Percentiles rank a stretch among this genome's conserved stretches.
Conservation (phyloP, 2,888 invertebrate genomes). For the Podotricha telesiphe region DNA sequence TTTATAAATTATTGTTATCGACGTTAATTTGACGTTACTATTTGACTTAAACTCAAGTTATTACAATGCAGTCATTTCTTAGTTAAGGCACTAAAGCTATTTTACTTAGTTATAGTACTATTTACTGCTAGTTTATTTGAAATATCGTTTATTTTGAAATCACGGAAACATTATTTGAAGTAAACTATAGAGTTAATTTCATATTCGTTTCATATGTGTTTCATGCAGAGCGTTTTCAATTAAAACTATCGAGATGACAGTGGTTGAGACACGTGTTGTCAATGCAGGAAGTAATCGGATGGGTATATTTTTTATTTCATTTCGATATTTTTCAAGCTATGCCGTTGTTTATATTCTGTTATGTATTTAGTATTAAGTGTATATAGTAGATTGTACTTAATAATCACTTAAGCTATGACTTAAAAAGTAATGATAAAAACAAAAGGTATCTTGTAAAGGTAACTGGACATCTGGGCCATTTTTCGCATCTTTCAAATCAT, state of each 20-base stretch:
- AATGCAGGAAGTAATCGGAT: slow-evolving; percentile 66
- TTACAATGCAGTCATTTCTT: no score
- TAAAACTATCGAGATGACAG: slow-evolving; percentile 52
- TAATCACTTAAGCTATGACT: not conserved
- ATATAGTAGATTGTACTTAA: not conserved
- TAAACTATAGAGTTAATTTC: not conserved
- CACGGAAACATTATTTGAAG: not conserved
- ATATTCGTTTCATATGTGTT: no score
- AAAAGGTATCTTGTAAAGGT: no score
- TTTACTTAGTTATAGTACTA: no score
- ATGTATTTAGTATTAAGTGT: not conserved
- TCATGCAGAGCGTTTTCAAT: slow-evolving; percentile 51
- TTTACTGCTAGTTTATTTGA: not conserved
- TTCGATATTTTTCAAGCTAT: slow-evolving; percentile 61
- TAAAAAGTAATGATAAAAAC: no score
- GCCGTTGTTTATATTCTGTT: slow-evolving; percentile 40
- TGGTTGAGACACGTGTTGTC: slow-evolving; percentile 57
- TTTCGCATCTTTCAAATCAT: no score
- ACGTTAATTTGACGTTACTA: not conserved
- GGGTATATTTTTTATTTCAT: slow-evolving; percentile 61
- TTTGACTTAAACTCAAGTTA: no score
- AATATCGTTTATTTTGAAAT: not conserved
- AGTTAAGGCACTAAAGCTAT: not conserved
- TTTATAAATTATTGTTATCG: not conserved
- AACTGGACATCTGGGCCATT: no score